Base-by-base conservation (phyloP, 1,140 invertebrate species). In the Neotoxoptera formosana region DNA sequence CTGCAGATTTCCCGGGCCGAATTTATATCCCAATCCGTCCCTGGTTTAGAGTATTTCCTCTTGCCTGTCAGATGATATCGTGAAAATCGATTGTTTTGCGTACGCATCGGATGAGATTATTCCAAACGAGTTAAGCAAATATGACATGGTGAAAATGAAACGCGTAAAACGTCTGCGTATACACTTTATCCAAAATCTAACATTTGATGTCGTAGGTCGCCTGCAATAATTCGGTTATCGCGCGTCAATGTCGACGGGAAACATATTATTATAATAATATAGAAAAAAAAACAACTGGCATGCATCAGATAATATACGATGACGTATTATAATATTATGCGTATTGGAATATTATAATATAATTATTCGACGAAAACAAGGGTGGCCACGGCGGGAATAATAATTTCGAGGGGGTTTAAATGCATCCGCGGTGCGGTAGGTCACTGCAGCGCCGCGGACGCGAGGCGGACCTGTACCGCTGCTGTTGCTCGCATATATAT, bases 401-500 rank as follows among this genome's bases (percentile, higher is more conserved):
- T 53, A 51, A 48, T 48, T 21, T 36, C 8, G 51, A 60, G 51
- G 88, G 51, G 88, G 88, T 56, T 60, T 41, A 56, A 56, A 90
- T 25, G 2, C 21, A 30, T 90, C 34, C 36, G 11, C 51, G 88
- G 34, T 90, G 88, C 34, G 88, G 88, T 90, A 90, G 88, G 88
- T 90, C 88, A 20, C 88, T 67, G 60, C 11, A 67, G 17, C 48
- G 3, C 14, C 11, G 25, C 60, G 20, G 45, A n/a, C 30, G 11
- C 86, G 1, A n/a, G 60, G 30, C 30, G 30, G 30, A 67, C 30
- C 9, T 81, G 14, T 81, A 83, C 23, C 20, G 21, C n/a, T 20
- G 21, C n/a, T 20, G 1, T 36, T 9, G 20, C 36, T 21, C 23
- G 20, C 14, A 25, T 83, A 36, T 83, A 51, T n/a, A n/a, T n/a